A percentile compares a stretch with the other conserved stretches of the same genome.
phyloP scores from a whole-genome alignment of 2,797 vertebrate genomes.

The Mormyrus hasselquistii region DNA sequence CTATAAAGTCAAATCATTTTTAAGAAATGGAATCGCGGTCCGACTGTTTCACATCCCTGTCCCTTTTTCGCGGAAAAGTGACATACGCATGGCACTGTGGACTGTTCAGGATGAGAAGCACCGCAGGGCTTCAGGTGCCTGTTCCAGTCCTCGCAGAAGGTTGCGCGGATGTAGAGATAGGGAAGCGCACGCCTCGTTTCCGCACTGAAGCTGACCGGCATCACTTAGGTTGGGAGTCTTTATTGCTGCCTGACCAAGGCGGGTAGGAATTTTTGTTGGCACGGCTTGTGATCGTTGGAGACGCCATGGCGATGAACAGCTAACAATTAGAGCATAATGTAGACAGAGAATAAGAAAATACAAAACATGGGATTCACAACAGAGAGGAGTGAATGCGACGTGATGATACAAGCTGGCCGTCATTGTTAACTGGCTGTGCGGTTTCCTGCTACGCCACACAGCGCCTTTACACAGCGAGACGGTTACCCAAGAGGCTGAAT shows the following conservation, averaged over 20 bases:
- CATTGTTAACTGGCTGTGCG: not conserved
- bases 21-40: not conserved
- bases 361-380: not conserved
- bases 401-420: not conserved
- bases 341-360: not conserved
- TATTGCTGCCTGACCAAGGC: not conserved
- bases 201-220: not conserved
- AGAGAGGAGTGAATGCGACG: not conserved
- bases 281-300: not conserved
- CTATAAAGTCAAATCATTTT: not conserved
- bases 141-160: not conserved
- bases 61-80: not conserved
- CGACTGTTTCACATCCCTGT: not conserved
- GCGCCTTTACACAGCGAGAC: not conserved
- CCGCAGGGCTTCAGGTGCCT: not conserved
- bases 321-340: not conserved
- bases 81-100: not conserved
- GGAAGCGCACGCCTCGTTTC: not conserved
- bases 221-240: not conserved
- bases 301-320: not conserved
- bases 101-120: not conserved
- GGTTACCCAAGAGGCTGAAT: not conserved
- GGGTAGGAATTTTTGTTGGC: not conserved
- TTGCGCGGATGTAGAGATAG: not conserved
- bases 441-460: not conserved